These are phyloP conservation scores for Erebia aethiops DNA, from an alignment of 2,888 invertebrate genomes.

Conservation along the genomic window DNA sequence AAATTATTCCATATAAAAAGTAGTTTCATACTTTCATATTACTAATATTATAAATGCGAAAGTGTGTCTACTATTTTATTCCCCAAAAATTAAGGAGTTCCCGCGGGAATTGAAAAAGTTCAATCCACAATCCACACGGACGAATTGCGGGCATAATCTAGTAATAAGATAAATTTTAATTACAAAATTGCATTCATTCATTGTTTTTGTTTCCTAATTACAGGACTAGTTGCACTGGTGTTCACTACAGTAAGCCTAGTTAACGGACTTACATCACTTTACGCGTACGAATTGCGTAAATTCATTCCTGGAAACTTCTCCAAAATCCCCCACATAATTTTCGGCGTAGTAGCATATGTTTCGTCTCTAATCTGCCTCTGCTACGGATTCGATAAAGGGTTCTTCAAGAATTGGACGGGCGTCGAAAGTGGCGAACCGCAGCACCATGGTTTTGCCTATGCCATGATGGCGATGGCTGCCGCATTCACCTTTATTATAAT, in stretches of 20 bases:
- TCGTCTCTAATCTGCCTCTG: constrained; percentile 55
- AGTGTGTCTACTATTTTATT: no score
- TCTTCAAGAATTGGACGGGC: constrained; percentile 55
- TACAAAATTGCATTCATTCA: background rate
- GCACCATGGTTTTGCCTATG: constrained; percentile 43
- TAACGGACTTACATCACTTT: constrained; percentile 60
- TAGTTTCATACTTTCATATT: no score
- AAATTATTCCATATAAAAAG: no score
- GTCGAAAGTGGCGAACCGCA: background rate
- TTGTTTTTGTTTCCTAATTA: constrained; percentile 27
- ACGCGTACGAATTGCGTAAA: constrained; percentile 55
- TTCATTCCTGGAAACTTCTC: constrained; percentile 54
- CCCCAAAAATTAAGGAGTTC: no score
- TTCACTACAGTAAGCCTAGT: constrained; percentile 58
- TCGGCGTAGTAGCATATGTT: constrained; percentile 58
- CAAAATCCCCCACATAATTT: constrained; percentile 60
- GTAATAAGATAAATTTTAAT: background rate
- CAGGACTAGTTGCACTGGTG: constrained; percentile 61
- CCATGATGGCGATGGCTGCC: constrained; percentile 52
- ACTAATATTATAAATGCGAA: no score
- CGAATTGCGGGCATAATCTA: no score
- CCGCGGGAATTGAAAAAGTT: no score
- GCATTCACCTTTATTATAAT: constrained; percentile 54
- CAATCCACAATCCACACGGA: no score
- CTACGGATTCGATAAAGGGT: constrained; percentile 56